Conservation (phyloP, 2,888 invertebrate species). For the Dioctria rufipes region DNA sequence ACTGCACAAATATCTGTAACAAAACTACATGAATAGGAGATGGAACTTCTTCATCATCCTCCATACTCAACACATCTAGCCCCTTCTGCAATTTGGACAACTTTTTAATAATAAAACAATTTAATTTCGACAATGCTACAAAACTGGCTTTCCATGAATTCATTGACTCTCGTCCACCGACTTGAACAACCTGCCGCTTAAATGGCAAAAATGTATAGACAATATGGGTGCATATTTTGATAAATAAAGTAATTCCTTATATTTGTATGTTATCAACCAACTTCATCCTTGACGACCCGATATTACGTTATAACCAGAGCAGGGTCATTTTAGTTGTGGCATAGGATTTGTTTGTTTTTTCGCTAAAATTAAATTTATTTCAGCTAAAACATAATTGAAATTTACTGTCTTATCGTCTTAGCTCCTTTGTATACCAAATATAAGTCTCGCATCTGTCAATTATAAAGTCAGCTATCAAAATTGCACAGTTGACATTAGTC, state of each 20-base stretch:
- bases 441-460: too few relatives aligned
- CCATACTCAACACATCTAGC: slow-evolving; percentile 32
- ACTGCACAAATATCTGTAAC: neutral
- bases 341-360: too few relatives aligned
- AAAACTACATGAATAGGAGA: slow-evolving; percentile 18
- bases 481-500: too few relatives aligned
- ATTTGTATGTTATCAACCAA: neutral
- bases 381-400: too few relatives aligned
- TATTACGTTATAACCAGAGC: too few relatives aligned
- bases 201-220: neutral
- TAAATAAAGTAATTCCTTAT: neutral
- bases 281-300: too few relatives aligned
- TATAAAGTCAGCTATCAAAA: too few relatives aligned
- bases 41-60: slow-evolving; percentile 26
- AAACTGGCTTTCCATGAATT: slow-evolving; percentile 42
- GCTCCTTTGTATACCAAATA: too few relatives aligned
- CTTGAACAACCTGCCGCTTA: slow-evolving; percentile 21
- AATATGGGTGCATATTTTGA: neutral
- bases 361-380: too few relatives aligned
- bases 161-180: slow-evolving; percentile 27
- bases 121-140: slow-evolving; percentile 37
- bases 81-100: slow-evolving; percentile 21
- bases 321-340: too few relatives aligned
- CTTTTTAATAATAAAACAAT: slow-evolving; percentile 25
- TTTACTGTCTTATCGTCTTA: too few relatives aligned